phyloP scores from a whole-genome alignment of 1,140 invertebrate genomes.

The Formica selysi region DNA sequence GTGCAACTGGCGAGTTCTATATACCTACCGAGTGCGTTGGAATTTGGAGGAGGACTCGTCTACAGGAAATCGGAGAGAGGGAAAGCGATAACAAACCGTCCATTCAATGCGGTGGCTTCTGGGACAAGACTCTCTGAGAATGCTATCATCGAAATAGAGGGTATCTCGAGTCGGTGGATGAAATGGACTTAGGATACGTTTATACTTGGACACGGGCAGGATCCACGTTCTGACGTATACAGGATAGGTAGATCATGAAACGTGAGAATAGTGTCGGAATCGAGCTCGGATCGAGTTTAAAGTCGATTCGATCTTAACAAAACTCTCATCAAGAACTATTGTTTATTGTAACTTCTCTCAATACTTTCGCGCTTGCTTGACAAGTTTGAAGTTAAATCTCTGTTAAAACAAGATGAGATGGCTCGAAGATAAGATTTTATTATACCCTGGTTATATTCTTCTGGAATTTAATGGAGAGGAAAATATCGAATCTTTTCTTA shows the following conservation, averaged over 20 bases:
- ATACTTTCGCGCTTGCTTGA: neutral
- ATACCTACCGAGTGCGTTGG: constrained; percentile 12
- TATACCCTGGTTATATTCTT: neutral
- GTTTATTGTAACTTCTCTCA: neutral
- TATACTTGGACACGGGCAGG: constrained; percentile 6
- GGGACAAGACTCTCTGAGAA: constrained; percentile 63
- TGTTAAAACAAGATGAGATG: constrained; percentile 4
- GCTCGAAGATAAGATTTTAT: neutral
- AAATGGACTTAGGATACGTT: constrained; percentile 27
- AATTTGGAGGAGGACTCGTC: constrained; percentile 58
- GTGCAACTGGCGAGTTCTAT: constrained; percentile 53
- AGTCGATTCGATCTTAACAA: neutral
- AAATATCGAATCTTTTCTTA: neutral
- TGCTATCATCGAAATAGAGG: constrained; percentile 71
- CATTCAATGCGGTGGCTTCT: constrained; percentile 61
- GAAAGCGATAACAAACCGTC: constrained; percentile 72
- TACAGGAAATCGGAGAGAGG: constrained; percentile 42
- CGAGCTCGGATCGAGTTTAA: neutral
- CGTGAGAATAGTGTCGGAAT: neutral
- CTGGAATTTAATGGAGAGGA: neutral
- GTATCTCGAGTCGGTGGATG: constrained; percentile 56
- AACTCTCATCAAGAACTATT: neutral
- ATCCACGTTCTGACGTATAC: constrained; percentile 25
- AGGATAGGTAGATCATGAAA: constrained; percentile 1
- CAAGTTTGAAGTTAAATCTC: constrained; percentile 10